Evolutionary conservation across 2,797 vertebrate genomes (phyloP).

Genomic region (Parambassis ranga): DNA sequence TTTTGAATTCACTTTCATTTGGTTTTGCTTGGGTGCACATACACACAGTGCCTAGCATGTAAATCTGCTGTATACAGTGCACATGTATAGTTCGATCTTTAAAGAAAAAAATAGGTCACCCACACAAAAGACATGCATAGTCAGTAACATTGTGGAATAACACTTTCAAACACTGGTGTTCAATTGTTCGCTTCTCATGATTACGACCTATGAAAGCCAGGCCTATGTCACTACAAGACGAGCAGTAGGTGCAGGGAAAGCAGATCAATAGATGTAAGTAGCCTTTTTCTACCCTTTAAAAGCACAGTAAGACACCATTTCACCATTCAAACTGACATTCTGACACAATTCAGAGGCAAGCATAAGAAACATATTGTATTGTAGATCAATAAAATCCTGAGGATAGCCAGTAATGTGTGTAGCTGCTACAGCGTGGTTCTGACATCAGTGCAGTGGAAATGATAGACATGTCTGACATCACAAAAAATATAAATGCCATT

Average conservation of each 20-base stretch:
- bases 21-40: background rate
- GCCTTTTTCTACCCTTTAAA: constrained; percentile 11
- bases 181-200: background rate
- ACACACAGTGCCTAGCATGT: background rate
- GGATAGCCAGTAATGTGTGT: constrained; percentile 32
- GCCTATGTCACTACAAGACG: background rate
- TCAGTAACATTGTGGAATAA: background rate
- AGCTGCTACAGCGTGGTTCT: too few species aligned
- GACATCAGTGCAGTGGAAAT: too few species aligned
- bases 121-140: background rate
- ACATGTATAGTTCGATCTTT: background rate
- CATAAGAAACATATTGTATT: constrained; percentile 7
- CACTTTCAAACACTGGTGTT: background rate
- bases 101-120: background rate
- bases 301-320: constrained; percentile 1
- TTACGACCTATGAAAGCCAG: background rate
- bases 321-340: constrained; percentile 22
- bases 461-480: too few species aligned
- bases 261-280: constrained; percentile 33
- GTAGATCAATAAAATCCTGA: constrained; percentile 49
- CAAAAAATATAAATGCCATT: too few species aligned
- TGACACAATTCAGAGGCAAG: constrained; percentile 6
- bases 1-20: background rate
- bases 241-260: background rate
- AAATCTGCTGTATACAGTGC: background rate